Base-by-base conservation (phyloP, 2,797 vertebrate genomes). In the Hydrolagus colliei region DNA sequence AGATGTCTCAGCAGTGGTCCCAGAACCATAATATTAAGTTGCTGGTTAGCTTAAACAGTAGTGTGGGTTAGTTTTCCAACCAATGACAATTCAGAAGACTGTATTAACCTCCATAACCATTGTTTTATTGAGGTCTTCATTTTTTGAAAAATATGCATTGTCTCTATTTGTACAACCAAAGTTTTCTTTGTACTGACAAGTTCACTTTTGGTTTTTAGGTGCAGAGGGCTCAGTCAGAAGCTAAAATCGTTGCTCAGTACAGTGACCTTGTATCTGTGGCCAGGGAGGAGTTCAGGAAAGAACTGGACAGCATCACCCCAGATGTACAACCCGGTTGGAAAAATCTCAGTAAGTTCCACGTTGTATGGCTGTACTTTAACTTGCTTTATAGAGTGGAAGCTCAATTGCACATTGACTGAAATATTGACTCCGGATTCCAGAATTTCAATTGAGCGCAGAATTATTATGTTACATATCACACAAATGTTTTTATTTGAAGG, bases 301-400 rank as follows among this genome's bases (percentile, higher is more conserved):
- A 99, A 91, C 93, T 99, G 0, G 96, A 95, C 90, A 99, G 96
- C 86, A 96, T 99, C 79, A 98, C 97, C 76, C 97, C 98, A 0
- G 96, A 98, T 0, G 93, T 99, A 71, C 94, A 97, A 88, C 93
- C 96, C 77, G 97, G 96, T 90, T 98, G 98, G 97, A 98, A 97
- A 89, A 96, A 97, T 1, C 95, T 96, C 62, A 95, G 98, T 99
- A 96, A 97, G 97, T 92, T 67, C 52, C 0, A 13, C 0, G 4
- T n/a, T 3, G 6, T 86, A 59, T 0, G n/a, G 27, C 35, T 0
- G 0, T 14, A 86, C 85, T 32, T 82, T 5, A 9, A 22, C 9
- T 13, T 20, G 9, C 14, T 0, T 85, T 84, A 11, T 0, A 5
- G 0, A 22, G 52, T 22, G 14, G 9, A 0, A 61, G 0, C 65